Evolutionary conservation across 2,797 vertebrate species (phyloP), one percentile per base, ranked within the genome.

Genomic region (Urocyon cinereoargenteus): DNA sequence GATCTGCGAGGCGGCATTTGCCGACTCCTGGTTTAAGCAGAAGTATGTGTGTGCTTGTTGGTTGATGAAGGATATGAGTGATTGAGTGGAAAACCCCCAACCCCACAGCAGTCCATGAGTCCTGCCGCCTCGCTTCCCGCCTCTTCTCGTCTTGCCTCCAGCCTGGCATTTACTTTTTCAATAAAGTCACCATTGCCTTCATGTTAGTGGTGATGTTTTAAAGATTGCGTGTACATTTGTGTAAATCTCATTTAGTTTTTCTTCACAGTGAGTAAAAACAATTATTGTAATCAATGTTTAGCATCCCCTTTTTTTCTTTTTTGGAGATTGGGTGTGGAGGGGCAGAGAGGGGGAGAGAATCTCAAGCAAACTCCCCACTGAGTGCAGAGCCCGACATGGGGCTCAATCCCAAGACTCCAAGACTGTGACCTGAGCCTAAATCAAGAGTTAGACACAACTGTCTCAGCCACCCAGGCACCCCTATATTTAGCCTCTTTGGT

Each of bases 61-160:
- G 40, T 81, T 49, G 77, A 11, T 15, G 26, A 85, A 75, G 64
- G 57, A 4, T 59, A 3, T n/a, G 15, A 45, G 40, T 34, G 49
- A 28, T 68, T 1, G n/a, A 77, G 36, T 57, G 4, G 62, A 15
- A 40, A 51, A 21, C 8, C 5, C 22, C 0, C 36, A 36, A 9
- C 21, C 36, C 10, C 49, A 13, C 34, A 2, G 28, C 49, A 14
- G 31, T n/a, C 13, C 18, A 0, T 1, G 10, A 24, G 24, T 18
- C 51, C 49, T 18, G 5, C 0, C 5, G 26, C 31, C 16, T 86
- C 3, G 0, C 62, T n/a, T 53, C 0, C 0, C 24, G 12, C 24
- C 6, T 68, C 28, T 22, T 8, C n/a, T 2, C 1, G 0, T 75
- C 73, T 61, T 28, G n/a, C 12, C 40, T 78, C 19, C 19, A 22